Conservation (phyloP, 1,140 invertebrate species). For the Drosophila sproati region DNA sequence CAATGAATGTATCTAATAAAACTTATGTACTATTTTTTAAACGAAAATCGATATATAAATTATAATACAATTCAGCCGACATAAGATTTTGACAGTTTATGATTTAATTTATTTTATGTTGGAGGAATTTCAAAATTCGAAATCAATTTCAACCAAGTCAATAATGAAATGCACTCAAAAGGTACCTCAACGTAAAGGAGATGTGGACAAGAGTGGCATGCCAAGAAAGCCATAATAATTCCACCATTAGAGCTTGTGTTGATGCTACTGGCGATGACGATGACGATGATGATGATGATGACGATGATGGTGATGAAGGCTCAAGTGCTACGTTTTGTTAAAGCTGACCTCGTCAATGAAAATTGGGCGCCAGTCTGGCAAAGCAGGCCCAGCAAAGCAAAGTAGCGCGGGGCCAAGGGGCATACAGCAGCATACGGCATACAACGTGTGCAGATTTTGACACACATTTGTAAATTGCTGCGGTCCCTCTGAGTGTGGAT, state of each 20-base stretch:
- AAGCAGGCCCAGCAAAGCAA: constrained; percentile 18
- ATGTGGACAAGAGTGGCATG: constrained; percentile 7
- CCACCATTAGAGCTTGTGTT: constrained; percentile 10
- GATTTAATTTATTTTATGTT: too few relatives aligned
- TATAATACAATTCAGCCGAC: too few relatives aligned
- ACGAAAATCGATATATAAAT: too few relatives aligned
- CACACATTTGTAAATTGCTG: constrained; percentile 79
- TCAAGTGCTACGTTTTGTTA: constrained; percentile 63
- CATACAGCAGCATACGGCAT: constrained; percentile 15
- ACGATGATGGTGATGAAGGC: constrained; percentile 16
- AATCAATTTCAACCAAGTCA: constrained; percentile 40
- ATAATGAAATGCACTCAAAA: constrained; percentile 46
- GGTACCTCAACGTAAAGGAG: not conserved
- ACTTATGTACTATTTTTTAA: too few relatives aligned
- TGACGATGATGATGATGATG: constrained; percentile 5
- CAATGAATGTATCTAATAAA: too few relatives aligned
- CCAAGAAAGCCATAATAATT: constrained; percentile 17
- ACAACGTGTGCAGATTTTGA: constrained; percentile 63
- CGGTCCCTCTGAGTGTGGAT: constrained; percentile 23
- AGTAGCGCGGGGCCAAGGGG: constrained; percentile 1
- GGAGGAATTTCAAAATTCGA: constrained; percentile 9
- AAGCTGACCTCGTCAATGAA: constrained; percentile 77
- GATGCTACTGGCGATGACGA: constrained; percentile 1
- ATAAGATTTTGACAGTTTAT: not conserved
- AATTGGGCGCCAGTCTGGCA: constrained; percentile 41